phyloP scores from a whole-genome alignment of 2,797 vertebrate species.

The Xenopus petersii region DNA sequence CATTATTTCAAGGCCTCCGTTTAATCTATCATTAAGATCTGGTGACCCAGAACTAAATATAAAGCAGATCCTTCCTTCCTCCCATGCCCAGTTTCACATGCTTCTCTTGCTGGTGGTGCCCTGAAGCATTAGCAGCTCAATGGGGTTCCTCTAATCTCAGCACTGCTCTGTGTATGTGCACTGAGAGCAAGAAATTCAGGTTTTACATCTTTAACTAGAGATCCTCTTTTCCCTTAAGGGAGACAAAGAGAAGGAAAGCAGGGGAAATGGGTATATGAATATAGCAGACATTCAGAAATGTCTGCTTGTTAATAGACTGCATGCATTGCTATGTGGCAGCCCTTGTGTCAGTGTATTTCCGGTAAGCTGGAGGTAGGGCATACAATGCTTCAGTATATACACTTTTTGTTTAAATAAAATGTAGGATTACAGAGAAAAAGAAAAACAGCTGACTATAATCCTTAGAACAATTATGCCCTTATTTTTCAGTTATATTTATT shows the following conservation, averaged over 20 bases:
- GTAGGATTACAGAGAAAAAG: too few species aligned
- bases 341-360: too few species aligned
- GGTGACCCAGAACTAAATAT: conserved; percentile 82
- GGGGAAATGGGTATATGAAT: conserved; percentile 39
- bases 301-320: conserved; percentile 11
- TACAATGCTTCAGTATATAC: too few species aligned
- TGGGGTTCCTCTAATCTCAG: conserved; percentile 81
- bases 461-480: too few species aligned
- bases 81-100: conserved; percentile 81
- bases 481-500: too few species aligned
- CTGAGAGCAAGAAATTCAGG: conserved; percentile 77
- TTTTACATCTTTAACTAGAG: conserved; percentile 73
- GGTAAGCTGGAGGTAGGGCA: too few species aligned
- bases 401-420: too few species aligned
- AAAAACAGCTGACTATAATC: too few species aligned
- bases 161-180: conserved; percentile 75
- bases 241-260: conserved; percentile 62
- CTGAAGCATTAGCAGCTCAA: conserved; percentile 78
- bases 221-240: conserved; percentile 63
- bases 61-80: conserved; percentile 84
- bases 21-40: conserved; percentile 82
- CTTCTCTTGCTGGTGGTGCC: conserved; percentile 75
- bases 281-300: conserved; percentile 22
- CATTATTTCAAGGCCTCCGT: conserved; percentile 75
- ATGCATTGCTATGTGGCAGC: too few species aligned